Base-by-base conservation (phyloP, 2,888 invertebrate species). In the Galeopsomyia nigrocyanea region DNA sequence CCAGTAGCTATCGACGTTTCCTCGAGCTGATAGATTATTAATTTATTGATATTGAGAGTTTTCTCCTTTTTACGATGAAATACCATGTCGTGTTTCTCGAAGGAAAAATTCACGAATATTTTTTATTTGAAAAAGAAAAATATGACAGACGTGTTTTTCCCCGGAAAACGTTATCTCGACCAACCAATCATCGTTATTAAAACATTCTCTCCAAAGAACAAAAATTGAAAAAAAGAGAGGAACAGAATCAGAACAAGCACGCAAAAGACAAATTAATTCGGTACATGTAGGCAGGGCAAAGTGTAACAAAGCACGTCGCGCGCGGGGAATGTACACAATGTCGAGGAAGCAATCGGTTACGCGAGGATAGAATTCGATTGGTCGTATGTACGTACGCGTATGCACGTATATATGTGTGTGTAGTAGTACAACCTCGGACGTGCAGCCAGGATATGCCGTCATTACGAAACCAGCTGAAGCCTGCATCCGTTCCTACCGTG, bases 261-360 rank as follows among this genome's bases (percentile, higher is more conserved):
- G 13, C 39, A 60, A 46, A 13, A 13, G 46, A 62, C 62, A 31
- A 50, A 26, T 62, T 9, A 62, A 61, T 61, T 61, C 47, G 26
- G 26, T 0, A 5, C 26, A 5, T 26, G 5, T 2, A 51, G 51
- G 51, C 51, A 19, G 26, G 56, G 57, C 58, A 49, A 64, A 63
- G 17, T 55, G 62, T 39, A 67, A 70, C 56, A 57, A 62, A 66
- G 65, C 47, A 51, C 26, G 31, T 5, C 31, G 50, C 22, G 26
- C 50, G 19, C 22, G 13, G 63, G 19, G 51, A 21, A 39, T 46
- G 6, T 16, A 57, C 19, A 75, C 75, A 76, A 75, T 75, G 75
- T 61, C 73, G 76, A 76, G 76, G 76, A 76, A 76, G 76, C 73
- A 68, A 75, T 76, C 74, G 76, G 74, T 75, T 75, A 75, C 63